Base-by-base conservation (phyloP, 2,797 vertebrate genomes). In the Poliocrania exsul region DNA sequence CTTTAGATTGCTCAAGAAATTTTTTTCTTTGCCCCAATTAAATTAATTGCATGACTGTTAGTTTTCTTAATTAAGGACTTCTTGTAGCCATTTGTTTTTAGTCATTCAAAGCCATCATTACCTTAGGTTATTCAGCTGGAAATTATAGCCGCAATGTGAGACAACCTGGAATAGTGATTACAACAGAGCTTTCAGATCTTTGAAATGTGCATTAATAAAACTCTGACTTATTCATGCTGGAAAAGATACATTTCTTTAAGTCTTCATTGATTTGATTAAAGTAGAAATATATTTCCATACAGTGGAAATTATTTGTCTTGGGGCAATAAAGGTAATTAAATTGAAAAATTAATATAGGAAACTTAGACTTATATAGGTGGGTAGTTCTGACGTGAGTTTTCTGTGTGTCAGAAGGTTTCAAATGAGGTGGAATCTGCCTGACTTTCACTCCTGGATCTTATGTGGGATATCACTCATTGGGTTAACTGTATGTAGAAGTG, bases 381-480 rank as follows among this genome's bases (percentile, higher is more conserved):
- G 28, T 57, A 4, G 1, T 70, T 46, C 10, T 53, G 42, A 70
- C 20, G 8, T 38, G 60, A 75, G 5, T 49, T 78, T 78, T 35
- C n/a, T 77, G 10, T 42, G 11, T 18, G 8, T 25, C 14, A 28
- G 2, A 49, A 70, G 10, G 10, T 70, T 77, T 78, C 2, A 16
- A 20, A 17, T 47, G 31, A 29, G 5, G 21, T 28, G 26, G 7
- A 2, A 0, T 11, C 3, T 75, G 11, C 25, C 35, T 66, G 35
- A 20, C 7, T 69, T 78, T 86, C 19, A 15, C 3, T 70, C 10
- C 20, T 46, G 29, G 23, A 38, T 60, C 15, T 77, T 28, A 9
- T 33, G 14, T 51, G 28, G 46, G 28, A 15, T 72, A 5, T 16
- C 0, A 0, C 37, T 51, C 0, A 0, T 18, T 23, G 26, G 8